A percentile compares a stretch with the other conserved stretches of the same genome.
These are phyloP conservation scores for Drosophila chauvacae DNA, from an alignment of 1,140 invertebrate species.

Conservation along the genomic window DNA sequence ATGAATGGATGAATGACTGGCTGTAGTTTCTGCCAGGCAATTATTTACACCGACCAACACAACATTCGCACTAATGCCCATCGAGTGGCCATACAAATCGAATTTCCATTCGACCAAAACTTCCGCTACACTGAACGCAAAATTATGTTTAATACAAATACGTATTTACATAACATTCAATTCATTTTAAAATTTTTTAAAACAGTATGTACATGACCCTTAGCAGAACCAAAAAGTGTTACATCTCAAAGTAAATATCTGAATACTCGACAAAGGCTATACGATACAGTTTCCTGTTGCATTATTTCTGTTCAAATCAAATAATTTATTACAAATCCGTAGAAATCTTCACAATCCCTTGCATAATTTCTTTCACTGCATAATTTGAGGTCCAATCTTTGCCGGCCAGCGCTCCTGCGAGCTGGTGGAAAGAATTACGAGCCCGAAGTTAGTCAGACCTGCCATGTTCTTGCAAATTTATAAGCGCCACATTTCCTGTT, in stretches of 20 bases:
- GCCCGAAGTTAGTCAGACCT: conserved; percentile 31
- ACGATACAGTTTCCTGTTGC: neutral
- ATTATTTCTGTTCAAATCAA: neutral
- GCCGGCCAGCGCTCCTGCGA: conserved; percentile 17
- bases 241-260: too few relatives aligned
- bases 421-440: conserved; percentile 51
- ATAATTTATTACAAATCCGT: neutral
- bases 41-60: conserved; percentile 51
- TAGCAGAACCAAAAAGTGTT: too few relatives aligned
- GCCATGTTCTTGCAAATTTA: conserved; percentile 53
- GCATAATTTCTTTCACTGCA: neutral
- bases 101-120: conserved; percentile 4
- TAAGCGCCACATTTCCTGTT: conserved; percentile 53
- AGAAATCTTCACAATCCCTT: neutral
- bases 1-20: conserved; percentile 55
- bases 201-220: too few relatives aligned
- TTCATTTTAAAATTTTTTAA: too few relatives aligned
- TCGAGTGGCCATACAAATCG: conserved; percentile 24
- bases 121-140: conserved; percentile 14
- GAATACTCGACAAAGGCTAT: too few relatives aligned
- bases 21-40: conserved; percentile 40
- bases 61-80: conserved; percentile 14
- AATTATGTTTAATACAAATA: neutral
- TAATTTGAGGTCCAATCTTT: conserved; percentile 1
- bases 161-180: neutral